Percentiles rank a stretch among this genome's conserved stretches.
Conservation (phyloP, 2,113 vertebrate species). For the Rafetus swinhoei region DNA sequence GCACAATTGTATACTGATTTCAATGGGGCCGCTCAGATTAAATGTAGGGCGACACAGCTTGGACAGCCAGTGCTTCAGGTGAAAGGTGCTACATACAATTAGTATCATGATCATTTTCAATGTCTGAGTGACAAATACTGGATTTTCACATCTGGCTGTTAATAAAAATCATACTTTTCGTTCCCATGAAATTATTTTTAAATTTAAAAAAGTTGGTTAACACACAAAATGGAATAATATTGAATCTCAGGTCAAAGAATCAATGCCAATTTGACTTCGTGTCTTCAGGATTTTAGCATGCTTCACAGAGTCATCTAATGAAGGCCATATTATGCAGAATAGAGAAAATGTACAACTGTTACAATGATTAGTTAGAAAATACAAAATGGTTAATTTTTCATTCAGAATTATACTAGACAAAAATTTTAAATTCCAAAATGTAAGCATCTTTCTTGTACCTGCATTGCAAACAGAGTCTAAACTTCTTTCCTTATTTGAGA, state of each 20-base stretch:
- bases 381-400: background rate
- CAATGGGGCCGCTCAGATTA: background rate
- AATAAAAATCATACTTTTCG: background rate
- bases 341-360: background rate
- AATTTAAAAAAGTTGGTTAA: background rate
- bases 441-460: background rate
- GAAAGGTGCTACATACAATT: background rate
- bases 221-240: background rate
- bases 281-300: background rate
- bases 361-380: background rate
- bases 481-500: conserved; percentile 61
- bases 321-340: background rate
- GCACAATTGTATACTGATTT: background rate
- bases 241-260: background rate
- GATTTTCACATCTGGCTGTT: background rate
- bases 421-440: background rate
- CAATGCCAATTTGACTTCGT: background rate
- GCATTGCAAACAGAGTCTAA: background rate
- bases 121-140: background rate
- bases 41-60: background rate
- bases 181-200: background rate
- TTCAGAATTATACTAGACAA: background rate
- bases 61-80: background rate
- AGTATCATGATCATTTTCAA: background rate
- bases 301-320: background rate